Conservation (phyloP, 2,797 vertebrate genomes). For the Margarornis squamiger region DNA sequence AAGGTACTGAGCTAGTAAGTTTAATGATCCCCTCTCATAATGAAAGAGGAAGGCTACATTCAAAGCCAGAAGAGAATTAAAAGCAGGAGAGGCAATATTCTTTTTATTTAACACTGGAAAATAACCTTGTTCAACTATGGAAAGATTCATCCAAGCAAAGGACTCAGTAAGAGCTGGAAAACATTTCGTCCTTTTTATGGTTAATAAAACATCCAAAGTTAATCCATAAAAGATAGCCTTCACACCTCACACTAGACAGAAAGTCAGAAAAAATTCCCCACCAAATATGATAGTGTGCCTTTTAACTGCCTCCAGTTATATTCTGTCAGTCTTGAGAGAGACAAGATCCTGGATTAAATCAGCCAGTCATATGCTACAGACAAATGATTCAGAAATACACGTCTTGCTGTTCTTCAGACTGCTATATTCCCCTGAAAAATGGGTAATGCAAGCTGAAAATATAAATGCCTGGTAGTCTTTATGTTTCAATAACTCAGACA, state of each 20-base stretch:
- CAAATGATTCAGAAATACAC: not conserved
- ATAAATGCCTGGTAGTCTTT: not conserved
- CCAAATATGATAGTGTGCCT: not conserved
- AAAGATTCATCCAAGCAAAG: not conserved
- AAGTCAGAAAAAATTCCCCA: not conserved
- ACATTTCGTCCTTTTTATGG: not conserved
- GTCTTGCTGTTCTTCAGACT: not conserved
- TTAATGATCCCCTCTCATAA: not conserved
- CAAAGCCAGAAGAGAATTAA: not conserved
- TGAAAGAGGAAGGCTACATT: not conserved
- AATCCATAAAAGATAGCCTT: not conserved
- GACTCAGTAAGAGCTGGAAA: not conserved
- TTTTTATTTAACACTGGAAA: conserved; percentile 20
- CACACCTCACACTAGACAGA: not conserved
- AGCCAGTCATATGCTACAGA: not conserved
- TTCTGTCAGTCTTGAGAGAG: not conserved
- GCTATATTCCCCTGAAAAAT: not conserved
- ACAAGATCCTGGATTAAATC: not conserved
- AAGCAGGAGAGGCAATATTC: not conserved
- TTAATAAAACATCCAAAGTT: not conserved
- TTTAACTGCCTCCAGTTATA: not conserved
- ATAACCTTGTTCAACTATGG: not conserved
- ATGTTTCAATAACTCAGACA: not conserved
- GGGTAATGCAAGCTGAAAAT: not conserved
- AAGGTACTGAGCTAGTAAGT: not conserved